Base-by-base conservation (phyloP, 2,797 vertebrate genomes). In the Mus spretus region DNA sequence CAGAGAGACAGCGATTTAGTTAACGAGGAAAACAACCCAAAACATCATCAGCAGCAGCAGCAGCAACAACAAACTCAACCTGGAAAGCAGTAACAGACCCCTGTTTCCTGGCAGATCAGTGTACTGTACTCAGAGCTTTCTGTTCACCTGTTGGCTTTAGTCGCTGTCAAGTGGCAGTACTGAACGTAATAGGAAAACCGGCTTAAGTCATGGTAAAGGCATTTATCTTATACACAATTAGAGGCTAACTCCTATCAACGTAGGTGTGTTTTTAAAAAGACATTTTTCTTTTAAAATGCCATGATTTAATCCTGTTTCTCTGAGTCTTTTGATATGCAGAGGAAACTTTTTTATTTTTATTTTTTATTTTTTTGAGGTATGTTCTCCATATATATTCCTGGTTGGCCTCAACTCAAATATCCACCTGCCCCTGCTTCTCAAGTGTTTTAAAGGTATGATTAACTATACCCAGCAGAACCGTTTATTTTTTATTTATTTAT, bases 61-160 rank as follows among this genome's bases (percentile, higher is more conserved):
- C 34, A 44, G 9, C 15, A 61, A 61, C 59, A 61, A 61, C 22
- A 37, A 24, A n/a, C 81, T 31, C 53, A 65, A 44, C 6, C 3
- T 86, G 26, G 50, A 74, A 92, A 96, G 79, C n/a, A 87, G 7
- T 28, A 19, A 37, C 11, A n/a, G 28, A 88, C n/a, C 40, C 28
- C 17, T 26, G 50, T 44, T 6, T 57, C n/a, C 75, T 72, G 40
- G 40, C 70, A 82, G n/a, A 89, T 85, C 40, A 91, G 63, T 14
- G 24, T 47, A 20, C 59, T 65, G 47, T 92, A 26, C 40, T 79
- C 70, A 80, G 0, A 19, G 72, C 74, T 95, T 0, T 94, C 86
- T 95, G 77, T 67, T 65, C 90, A 94, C 97, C 57, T 96, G 93
- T 97, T 97, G 96, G 63, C 65, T 95, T 77, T 37, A 70, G 34